Base-by-base conservation (phyloP, 2,888 invertebrate species). In the Tipula vernalis region DNA sequence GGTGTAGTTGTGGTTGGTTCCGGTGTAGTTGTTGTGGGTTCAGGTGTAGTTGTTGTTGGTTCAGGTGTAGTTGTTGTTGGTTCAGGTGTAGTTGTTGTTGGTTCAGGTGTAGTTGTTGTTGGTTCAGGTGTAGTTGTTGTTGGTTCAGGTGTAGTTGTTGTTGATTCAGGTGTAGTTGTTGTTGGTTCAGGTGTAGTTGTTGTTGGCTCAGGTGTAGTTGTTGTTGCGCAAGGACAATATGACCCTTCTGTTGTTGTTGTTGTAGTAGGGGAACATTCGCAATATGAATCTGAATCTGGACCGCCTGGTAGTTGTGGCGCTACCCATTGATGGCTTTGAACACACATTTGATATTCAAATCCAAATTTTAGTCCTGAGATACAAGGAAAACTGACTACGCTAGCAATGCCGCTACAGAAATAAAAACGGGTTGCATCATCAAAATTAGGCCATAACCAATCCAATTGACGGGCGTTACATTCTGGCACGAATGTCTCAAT, bases 311-410 rank as follows among this genome's bases (percentile, higher is more conserved):
- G 57, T 12, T 6, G 86, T 84, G 87, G 86, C 44, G 86, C 39
- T 15, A 39, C 15, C 88, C 88, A 87, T 10, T 86, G 85, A 36
- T 51, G 85, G 5, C 87, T 86, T n/a, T n/a, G n/a, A 0, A 87
- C 87, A 87, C 91, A 91, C 47, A 89, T 87, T 88, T 91, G 91
- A 86, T 91, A 89, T 15, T 90, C 90, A 86, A 90, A 91, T 83
- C 90, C 89, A 88, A 91, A 91, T 2, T 90, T 87, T 87, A 90
- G 89, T 2, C 91, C 91, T 39, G 13, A 0, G 5, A n/a, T 39
- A 39, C 84, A 84, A 6, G 39, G n/a, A 39, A 36, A 39, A 28
- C 71, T 71, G 8, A 28, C 0, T 28, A 71, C 10, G 28, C 71
- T 10, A 5, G 39, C 84, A 39, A 84, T 12, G 28, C 4, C 41